These are phyloP conservation scores for Thymelicus sylvestris DNA, from an alignment of 2,888 invertebrate species.

Conservation along the genomic window DNA sequence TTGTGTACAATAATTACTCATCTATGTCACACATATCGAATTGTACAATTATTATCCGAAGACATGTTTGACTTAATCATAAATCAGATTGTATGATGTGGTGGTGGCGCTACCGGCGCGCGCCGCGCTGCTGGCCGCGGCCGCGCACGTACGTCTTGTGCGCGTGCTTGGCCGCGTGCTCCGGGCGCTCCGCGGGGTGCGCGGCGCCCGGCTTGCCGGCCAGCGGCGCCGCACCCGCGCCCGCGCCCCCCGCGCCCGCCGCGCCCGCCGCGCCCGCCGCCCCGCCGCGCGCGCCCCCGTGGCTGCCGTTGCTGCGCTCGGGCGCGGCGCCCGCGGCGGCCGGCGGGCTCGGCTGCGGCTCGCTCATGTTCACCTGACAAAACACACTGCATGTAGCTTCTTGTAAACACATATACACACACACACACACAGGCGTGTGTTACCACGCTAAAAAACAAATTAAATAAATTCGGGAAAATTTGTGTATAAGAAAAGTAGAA, in stretches of 20 bases:
- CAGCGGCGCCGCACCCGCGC: conserved; percentile 42
- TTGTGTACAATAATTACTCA: no score
- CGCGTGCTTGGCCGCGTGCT: conserved; percentile 57
- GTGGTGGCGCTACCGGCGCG: conserved; percentile 40
- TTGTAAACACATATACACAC: no score
- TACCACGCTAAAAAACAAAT: no score
- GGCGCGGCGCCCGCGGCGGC: conserved; percentile 42
- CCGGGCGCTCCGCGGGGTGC: conserved; percentile 53
- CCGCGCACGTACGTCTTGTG: conserved; percentile 73
- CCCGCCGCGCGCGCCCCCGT: conserved; percentile 37
- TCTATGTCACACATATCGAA: no score
- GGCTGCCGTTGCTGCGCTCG: conserved; percentile 46
- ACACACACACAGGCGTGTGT: no score
- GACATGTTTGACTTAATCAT: no score
- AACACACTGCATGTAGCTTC: no score
- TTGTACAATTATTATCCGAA: no score
- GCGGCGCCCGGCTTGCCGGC: conserved; percentile 12
- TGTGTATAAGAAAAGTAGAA: no score
- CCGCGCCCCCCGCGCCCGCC: conserved; percentile 37
- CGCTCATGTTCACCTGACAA: conserved; percentile 94
- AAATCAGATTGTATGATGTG: no score
- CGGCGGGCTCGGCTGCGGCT: conserved; percentile 87
- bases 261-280: conserved; percentile 37
- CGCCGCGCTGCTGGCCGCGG: conserved; percentile 60
- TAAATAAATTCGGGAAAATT: no score